Base-by-base conservation (phyloP, 2,888 invertebrate species). In the Heliconius sara region DNA sequence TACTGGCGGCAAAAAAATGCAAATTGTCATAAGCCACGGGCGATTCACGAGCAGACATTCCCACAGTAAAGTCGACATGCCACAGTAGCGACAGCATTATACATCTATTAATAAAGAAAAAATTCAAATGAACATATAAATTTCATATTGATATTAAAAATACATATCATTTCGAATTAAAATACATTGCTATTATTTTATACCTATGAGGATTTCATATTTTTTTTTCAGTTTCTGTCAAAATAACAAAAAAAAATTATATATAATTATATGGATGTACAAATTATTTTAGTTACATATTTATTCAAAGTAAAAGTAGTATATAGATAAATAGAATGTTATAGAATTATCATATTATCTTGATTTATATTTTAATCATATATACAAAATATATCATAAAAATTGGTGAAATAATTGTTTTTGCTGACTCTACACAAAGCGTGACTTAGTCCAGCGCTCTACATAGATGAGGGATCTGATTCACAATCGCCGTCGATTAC, bases 1-100 rank as follows among this genome's bases (percentile, higher is more conserved):
- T 91, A 92, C 89, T 85, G 90, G 87, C 91, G 88, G 92, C 90
- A 93, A 95, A 95, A 93, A 95, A 95, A 95, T 93, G 94, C 93
- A 95, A 95, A 95, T 95, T 94, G 95, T 95, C 95, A 95, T 95
- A 95, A 95, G 94, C 95, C 95, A 95, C 95, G 89, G 95, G 95
- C 95, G 91, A 94, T 94, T 93, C 95, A 95, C 95, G 95, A 93
- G 90, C 95, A 93, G 93, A 93, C 92, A 93, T 95, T 96, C 96
- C 95, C 95, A 95, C 94, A 95, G 92, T 90, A 88, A 82, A 85
- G 87, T 88, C 87, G 88, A 88, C 85, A 82, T 83, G 84, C 83
- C 82, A 88, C 88, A 88, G 91, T 91, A 94, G 89, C 80, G 92
- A 86, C 86, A 85, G 89, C 91, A 92, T 85, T 75, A 74, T 72